Evolutionary conservation across 2,888 invertebrate species (phyloP).

Genomic region (Hirudinaria manillensis): DNA sequence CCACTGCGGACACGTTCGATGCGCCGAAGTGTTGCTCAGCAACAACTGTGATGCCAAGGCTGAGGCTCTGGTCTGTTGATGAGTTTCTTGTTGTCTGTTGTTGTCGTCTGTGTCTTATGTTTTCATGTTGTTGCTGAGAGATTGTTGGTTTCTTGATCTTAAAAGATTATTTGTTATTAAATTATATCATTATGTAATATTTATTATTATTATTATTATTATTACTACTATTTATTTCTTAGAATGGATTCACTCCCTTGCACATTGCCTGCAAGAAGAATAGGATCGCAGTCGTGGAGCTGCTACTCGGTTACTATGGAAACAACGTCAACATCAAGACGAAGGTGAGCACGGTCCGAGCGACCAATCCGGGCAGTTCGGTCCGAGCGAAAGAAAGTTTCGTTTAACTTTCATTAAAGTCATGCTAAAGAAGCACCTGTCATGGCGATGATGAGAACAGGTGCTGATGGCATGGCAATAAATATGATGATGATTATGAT

Average conservation of each 20-base stretch:
- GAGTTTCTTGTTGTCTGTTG: no score
- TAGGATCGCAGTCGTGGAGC: slow-evolving; percentile 13
- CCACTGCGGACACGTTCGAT: slow-evolving; percentile 23
- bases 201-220: not conserved
- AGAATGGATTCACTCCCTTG: slow-evolving; percentile 28
- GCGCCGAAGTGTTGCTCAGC: not conserved
- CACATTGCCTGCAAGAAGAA: slow-evolving; percentile 31
- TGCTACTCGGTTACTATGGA: slow-evolving; percentile 6
- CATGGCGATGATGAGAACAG: no score
- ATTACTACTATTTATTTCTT: not conserved
- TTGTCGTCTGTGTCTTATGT: not conserved
- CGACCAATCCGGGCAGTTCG: slow-evolving; percentile 73
- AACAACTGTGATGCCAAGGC: slow-evolving; percentile 26
- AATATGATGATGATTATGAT: no score
- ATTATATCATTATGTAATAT: not conserved
- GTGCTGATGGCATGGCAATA: no score
- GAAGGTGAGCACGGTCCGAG: not conserved
- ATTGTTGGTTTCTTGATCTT: not conserved
- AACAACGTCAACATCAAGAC: slow-evolving; percentile 11
- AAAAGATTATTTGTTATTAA: not conserved
- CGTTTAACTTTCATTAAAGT: not conserved
- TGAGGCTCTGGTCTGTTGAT: slow-evolving; percentile 29
- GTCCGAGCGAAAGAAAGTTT: not conserved
- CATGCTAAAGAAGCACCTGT: no score
- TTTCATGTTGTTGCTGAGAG: not conserved